These are phyloP conservation scores for Arrhamphus sclerolepis DNA, from an alignment of 2,797 vertebrate species.

Conservation along the genomic window DNA sequence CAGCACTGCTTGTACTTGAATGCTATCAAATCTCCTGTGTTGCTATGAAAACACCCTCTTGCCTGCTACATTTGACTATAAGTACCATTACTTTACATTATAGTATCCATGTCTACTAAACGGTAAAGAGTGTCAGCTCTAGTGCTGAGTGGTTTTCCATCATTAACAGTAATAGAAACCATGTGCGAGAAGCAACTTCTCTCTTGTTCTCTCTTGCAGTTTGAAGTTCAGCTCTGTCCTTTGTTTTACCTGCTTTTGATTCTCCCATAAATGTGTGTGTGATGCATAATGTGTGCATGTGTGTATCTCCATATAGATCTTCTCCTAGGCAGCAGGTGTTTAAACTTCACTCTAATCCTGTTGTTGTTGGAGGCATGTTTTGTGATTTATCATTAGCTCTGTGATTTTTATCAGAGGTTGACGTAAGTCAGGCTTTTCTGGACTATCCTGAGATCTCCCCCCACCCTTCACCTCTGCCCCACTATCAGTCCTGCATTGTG, in stretches of 20 bases:
- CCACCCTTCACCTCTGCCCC: slow-evolving; percentile 9
- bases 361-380: too few relatives aligned
- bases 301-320: too few relatives aligned
- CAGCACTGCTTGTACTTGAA: not conserved
- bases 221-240: slow-evolving; percentile 57
- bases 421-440: slow-evolving; percentile 56
- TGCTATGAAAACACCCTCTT: slow-evolving; percentile 30
- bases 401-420: slow-evolving; percentile 56
- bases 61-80: slow-evolving; percentile 28
- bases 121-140: slow-evolving; percentile 47
- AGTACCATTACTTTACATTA: slow-evolving; percentile 43
- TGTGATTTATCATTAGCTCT: too few relatives aligned
- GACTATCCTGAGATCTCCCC: slow-evolving; percentile 47
- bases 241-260: slow-evolving; percentile 68
- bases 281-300: too few relatives aligned
- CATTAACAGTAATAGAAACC: slow-evolving; percentile 70
- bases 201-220: slow-evolving; percentile 62
- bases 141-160: slow-evolving; percentile 54
- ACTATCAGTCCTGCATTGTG: slow-evolving; percentile 26
- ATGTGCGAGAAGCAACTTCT: slow-evolving; percentile 68
- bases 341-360: too few relatives aligned
- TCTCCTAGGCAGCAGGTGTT: too few relatives aligned
- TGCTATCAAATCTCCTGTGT: slow-evolving; percentile 10
- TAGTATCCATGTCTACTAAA: slow-evolving; percentile 48
- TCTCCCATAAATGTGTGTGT: not conserved